Evolutionary conservation across 2,888 invertebrate genomes (phyloP), one percentile per base, ranked within the genome.

Genomic region (Arenicola marina): DNA sequence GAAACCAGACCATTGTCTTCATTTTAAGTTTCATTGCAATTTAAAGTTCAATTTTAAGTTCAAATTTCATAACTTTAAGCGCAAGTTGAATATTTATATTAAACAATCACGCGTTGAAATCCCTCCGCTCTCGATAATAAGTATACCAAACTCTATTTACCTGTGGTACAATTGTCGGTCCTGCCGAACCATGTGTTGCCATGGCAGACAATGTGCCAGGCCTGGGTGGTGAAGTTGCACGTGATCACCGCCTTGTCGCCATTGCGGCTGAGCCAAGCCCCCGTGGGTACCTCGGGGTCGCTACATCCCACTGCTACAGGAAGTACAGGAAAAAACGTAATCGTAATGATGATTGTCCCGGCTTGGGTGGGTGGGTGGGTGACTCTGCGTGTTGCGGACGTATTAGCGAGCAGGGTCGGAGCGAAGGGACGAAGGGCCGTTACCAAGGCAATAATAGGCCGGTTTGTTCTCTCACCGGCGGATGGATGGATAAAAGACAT

Each of bases 121-220:
- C 43, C 43, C 43, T 38, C 11, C 43, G 18, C 43, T 11, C 32
- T 29, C 34, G 18, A 2, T n/a, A n/a, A n/a, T n/a, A n/a, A n/a
- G n/a, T n/a, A n/a, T 24, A 18, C 7, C 4, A 48, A n/a, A n/a
- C n/a, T n/a, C n/a, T n/a, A 65, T 67, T 61, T 32, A 69, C 69
- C 57, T 21, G 57, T 43, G 21, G 69, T 56, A 43, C 69, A 69
- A 56, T 65, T 69, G 7, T 66, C 60, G 21, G 62, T 45, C 38
- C 33, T 32, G 44, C 70, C 70, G 33, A 66, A 62, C 70, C 70
- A 70, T 32, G 53, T 33, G 51, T 62, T 62, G 31, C 59, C 66
- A 4, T 64, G 66, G 38, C 70, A 70, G 31, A 69, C 64, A 29
- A 70, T 59, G 58, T 65, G 66, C 70, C 68, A 68, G 11, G 55